A percentile compares a stretch with the other conserved stretches of the same genome.
Conservation (phyloP, 2,888 invertebrate species). For the Caenorhabditis imperialis region DNA sequence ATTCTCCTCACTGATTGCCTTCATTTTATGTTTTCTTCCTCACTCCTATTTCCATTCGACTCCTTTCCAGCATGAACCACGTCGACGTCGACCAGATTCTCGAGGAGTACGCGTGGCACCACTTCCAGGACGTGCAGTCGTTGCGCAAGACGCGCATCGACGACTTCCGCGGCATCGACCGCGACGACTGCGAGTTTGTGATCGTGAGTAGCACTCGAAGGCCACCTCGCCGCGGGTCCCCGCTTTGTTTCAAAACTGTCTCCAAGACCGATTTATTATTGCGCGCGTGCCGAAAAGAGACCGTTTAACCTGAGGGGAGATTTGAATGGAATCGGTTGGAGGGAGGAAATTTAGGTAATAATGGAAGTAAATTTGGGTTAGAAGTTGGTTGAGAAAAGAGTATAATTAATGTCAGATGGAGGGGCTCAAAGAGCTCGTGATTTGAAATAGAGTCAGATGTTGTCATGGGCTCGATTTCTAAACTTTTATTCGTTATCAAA, state of each 20-base stretch:
- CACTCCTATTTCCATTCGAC: neutral
- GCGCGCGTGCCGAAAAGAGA: slow-evolving; percentile 45
- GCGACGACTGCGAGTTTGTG: slow-evolving; percentile 76
- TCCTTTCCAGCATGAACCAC: slow-evolving; percentile 71
- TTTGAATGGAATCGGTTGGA: slow-evolving; percentile 7
- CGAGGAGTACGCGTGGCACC: slow-evolving; percentile 77
- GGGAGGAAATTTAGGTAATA: too few species aligned
- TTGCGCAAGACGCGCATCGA: slow-evolving; percentile 72
- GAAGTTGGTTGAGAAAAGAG: neutral
- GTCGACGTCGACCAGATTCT: slow-evolving; percentile 76
- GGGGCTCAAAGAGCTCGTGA: too few species aligned
- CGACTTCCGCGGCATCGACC: slow-evolving; percentile 74
- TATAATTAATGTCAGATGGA: slow-evolving; percentile 20
- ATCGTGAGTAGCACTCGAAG: slow-evolving; percentile 67
- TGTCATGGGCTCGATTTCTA: too few species aligned
- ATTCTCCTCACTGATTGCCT: slow-evolving; percentile 31
- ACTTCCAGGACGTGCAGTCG: slow-evolving; percentile 73
- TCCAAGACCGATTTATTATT: slow-evolving; percentile 34
- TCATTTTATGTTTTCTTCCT: slow-evolving; percentile 20
- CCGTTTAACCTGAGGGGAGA: slow-evolving; percentile 19
- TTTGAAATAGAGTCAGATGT: too few species aligned
- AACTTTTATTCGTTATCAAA: too few species aligned
- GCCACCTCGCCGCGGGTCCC: slow-evolving; percentile 18
- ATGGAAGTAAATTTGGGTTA: neutral
- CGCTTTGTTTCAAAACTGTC: slow-evolving; percentile 17